These are phyloP conservation scores for Tylochromis polylepis DNA, from an alignment of 2,113 vertebrate species.

Conservation along the genomic window DNA sequence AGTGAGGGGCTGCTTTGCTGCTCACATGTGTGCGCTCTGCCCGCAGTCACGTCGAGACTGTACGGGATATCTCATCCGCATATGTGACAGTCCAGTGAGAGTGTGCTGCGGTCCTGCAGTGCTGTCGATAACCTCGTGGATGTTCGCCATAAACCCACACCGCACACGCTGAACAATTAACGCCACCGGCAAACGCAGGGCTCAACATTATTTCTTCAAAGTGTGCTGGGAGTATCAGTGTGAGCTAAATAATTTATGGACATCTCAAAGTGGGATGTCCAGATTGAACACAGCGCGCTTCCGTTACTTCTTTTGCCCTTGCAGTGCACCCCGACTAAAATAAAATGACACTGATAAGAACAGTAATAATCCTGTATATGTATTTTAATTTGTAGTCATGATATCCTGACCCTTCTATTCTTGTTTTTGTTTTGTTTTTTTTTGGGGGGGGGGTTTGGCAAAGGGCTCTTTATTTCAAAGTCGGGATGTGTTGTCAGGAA, in stretches of 20 bases:
- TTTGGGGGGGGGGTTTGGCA: too few species aligned
- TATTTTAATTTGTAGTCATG: background rate
- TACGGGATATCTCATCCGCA: background rate
- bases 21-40: background rate
- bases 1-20: background rate
- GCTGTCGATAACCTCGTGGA: background rate
- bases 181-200: background rate
- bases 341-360: background rate
- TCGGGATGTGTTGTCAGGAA: background rate
- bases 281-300: slow-evolving; percentile 14
- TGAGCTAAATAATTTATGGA: slow-evolving; percentile 29
- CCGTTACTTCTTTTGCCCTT: background rate
- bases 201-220: background rate
- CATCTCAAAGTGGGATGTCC: slow-evolving; percentile 30
- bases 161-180: background rate
- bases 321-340: background rate
- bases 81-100: background rate
- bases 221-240: background rate
- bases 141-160: background rate
- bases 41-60: background rate
- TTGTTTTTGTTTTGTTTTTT: background rate
- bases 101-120: background rate
- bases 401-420: background rate
- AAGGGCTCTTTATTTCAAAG: background rate
- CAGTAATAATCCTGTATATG: background rate